These are phyloP conservation scores for Canis aureus DNA, from an alignment of 2,113 vertebrate species.

Conservation along the genomic window DNA sequence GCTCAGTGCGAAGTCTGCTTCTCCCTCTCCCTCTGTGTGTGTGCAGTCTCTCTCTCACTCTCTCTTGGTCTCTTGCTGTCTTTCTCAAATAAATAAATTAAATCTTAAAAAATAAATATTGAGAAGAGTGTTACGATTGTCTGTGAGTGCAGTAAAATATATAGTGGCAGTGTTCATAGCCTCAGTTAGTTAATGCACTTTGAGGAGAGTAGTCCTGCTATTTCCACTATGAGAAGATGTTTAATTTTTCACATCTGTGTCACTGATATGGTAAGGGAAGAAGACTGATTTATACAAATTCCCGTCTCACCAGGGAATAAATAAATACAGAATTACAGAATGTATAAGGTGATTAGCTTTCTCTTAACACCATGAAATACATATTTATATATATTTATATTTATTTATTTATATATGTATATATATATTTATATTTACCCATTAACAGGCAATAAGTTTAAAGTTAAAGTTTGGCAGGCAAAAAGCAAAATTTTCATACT, in stretches of 20 bases:
- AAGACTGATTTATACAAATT: not conserved
- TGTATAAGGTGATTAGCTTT: not conserved
- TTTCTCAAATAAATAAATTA: too few relatives aligned
- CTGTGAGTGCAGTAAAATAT: not conserved
- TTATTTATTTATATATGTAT: too few relatives aligned
- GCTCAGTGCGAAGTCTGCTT: too few relatives aligned
- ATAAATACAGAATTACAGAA: not conserved
- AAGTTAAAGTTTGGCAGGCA: not conserved
- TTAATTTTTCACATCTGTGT: not conserved
- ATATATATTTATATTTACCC: too few relatives aligned
- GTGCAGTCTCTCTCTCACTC: too few relatives aligned
- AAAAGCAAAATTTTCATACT: not conserved
- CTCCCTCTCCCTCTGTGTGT: too few relatives aligned
- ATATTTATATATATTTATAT: too few relatives aligned
- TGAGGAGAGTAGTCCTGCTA: not conserved
- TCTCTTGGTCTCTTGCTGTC: too few relatives aligned
- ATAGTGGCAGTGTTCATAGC: rapidly evolving
- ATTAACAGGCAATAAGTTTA: not conserved
- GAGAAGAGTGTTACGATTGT: not conserved
- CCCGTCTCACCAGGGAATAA: not conserved
- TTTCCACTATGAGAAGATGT: not conserved
- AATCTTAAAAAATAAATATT: not conserved
- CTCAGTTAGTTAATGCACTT: not conserved
- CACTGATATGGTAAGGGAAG: not conserved
- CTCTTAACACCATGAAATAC: not conserved